Base-by-base conservation (phyloP, 2,797 vertebrate genomes). In the Typhlichthys eigenmanni region DNA sequence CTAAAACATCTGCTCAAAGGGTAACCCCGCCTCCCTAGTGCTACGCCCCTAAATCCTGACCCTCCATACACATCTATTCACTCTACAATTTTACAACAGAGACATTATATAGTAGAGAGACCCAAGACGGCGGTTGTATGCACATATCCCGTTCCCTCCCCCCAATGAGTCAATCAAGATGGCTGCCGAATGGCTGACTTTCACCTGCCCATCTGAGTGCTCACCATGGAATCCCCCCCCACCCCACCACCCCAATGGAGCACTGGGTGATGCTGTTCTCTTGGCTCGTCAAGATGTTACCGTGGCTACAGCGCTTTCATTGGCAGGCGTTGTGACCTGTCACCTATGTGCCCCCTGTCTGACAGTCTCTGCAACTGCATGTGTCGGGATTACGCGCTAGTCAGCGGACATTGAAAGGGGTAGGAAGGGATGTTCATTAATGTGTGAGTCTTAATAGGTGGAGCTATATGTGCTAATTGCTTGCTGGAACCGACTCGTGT, bases 371-470 rank as follows among this genome's bases (percentile, higher is more conserved):
- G 50, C 53, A 54, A 65, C 74, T 64, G 29, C 32, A 38, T 38
- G 8, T 38, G 5, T 1, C 0, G 17, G 34, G 1, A 16, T 46
- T 58, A 59, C 62, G 72, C 76, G 73, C 46, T 32, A 81, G 13
- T 47, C 55, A 60, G 61, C 47, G 74, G 83, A 81, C 74, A 81
- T 49, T 58, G 53, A 53, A 5, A 13, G 48, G 12, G 49, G 16
- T 6, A 51, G 48, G 13, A 14, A n/a, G 48, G 14, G 48, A 13
- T 29, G 24, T 34, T 66, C 74, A 75, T 89, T 87, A 84, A 85
- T 91, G 88, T 83, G 80, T 62, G 82, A 70, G 74, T 76, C 81
- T 90, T 92, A 93, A 92, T 91, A 89, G 80, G 88, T 85, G 82
- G 75, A 76, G 85, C 87, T 64, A 74, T 57, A 74, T 57, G 47